Percentiles rank a stretch among this genome's conserved stretches.
These are phyloP conservation scores for Chelonia mydas DNA, from an alignment of 2,797 vertebrate species.

Conservation along the genomic window DNA sequence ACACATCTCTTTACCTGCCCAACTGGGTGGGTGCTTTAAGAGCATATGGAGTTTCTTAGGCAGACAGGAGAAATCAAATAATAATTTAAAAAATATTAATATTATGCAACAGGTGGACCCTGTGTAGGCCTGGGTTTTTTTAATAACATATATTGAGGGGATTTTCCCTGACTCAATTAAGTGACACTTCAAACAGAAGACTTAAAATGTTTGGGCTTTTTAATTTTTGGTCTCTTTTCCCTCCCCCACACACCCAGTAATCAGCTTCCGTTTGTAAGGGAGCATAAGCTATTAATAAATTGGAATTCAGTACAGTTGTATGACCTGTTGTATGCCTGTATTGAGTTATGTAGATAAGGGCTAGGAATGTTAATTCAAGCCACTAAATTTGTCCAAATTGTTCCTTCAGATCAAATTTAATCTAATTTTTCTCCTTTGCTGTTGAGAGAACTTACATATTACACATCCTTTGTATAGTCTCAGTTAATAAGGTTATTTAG, in stretches of 20 bases:
- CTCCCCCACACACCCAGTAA: neutral
- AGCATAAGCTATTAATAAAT: conserved; percentile 39
- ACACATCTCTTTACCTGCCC: conserved; percentile 70
- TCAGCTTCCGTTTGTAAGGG: conserved; percentile 39
- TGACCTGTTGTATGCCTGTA: conserved; percentile 45
- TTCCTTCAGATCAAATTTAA: conserved; percentile 64
- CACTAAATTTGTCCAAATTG: conserved; percentile 74
- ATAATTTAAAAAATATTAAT: conserved; percentile 53
- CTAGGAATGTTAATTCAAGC: conserved; percentile 74
- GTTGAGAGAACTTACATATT: conserved; percentile 76
- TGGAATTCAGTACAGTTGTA: conserved; percentile 65
- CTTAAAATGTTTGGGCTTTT: conserved; percentile 25
- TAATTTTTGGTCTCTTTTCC: neutral
- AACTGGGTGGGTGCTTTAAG: conserved; percentile 68
- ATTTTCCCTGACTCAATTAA: conserved; percentile 35
- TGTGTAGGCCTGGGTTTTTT: conserved; percentile 32
- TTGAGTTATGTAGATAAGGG: conserved; percentile 79
- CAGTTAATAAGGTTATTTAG: conserved; percentile 81
- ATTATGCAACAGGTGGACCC: conserved; percentile 40
- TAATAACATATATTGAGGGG: neutral
- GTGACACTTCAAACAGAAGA: conserved; percentile 52
- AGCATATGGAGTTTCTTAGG: conserved; percentile 77
- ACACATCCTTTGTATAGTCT: conserved; percentile 79
- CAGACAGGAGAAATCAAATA: conserved; percentile 72
- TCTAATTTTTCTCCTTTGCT: conserved; percentile 76